A percentile compares a stretch with the other conserved stretches of the same genome.
Conservation (phyloP, 2,888 invertebrate species). For the Acanthopleura granulata region DNA sequence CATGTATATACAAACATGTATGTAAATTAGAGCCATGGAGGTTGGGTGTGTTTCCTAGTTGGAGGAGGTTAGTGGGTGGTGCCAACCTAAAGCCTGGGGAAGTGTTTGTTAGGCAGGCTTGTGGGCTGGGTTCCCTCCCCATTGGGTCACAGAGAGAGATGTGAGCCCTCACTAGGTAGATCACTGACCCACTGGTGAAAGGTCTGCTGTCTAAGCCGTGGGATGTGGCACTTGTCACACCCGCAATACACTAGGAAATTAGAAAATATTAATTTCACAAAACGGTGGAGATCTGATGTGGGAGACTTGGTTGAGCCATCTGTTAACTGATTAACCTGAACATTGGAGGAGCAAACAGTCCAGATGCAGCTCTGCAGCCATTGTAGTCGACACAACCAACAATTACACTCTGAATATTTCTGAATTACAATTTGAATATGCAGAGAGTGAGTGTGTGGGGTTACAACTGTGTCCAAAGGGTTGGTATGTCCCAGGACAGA, state of each 20-base stretch:
- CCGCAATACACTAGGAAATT: conserved; percentile 2
- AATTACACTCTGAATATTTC: conserved; percentile 17
- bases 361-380: not conserved
- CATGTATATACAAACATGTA: too few relatives aligned
- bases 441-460: not conserved
- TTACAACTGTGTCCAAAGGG: conserved; percentile 13
- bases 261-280: conserved; percentile 20
- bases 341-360: not conserved
- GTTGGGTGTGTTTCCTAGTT: too few relatives aligned
- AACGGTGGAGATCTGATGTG: not conserved
- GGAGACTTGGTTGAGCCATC: conserved; percentile 5
- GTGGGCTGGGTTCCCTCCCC: too few relatives aligned
- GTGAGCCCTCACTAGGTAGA: too few relatives aligned
- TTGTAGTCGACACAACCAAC: not conserved
- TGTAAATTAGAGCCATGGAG: too few relatives aligned
- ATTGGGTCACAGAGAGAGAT: too few relatives aligned
- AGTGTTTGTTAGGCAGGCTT: too few relatives aligned
- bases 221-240: conserved; percentile 13
- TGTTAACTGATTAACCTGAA: conserved; percentile 15
- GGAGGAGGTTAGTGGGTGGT: too few relatives aligned
- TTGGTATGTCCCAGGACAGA: not conserved
- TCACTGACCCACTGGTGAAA: not conserved
- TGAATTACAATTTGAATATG: conserved; percentile 17
- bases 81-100: too few relatives aligned
- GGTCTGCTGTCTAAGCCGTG: not conserved